Percentiles rank a stretch among this genome's conserved stretches.
phyloP scores from a whole-genome alignment of 2,113 vertebrate species.

The Daphoenositta chrysoptera region DNA sequence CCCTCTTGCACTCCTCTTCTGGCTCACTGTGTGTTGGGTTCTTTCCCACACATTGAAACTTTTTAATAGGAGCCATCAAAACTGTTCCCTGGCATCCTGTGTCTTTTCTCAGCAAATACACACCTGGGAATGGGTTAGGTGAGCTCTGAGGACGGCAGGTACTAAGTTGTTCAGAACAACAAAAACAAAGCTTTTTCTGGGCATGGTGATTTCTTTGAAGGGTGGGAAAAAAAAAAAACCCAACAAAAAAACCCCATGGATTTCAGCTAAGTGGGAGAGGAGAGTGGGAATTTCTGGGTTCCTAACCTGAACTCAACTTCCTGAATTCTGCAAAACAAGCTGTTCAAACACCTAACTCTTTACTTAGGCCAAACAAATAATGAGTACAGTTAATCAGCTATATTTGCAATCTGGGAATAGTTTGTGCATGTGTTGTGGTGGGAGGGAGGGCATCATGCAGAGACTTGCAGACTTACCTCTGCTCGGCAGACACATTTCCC shows the following conservation, averaged over 20 bases:
- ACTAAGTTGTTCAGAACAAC: not conserved
- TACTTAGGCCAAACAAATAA: not conserved
- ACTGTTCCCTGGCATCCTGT: not conserved
- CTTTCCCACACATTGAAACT: not conserved
- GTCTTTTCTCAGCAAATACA: not conserved
- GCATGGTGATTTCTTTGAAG: not conserved
- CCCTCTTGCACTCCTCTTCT: not conserved
- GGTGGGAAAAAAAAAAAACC: accelerated
- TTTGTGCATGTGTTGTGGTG: not conserved
- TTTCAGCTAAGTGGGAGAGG: not conserved
- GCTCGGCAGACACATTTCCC: not conserved
- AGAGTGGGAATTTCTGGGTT: not conserved
- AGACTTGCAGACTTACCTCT: not conserved
- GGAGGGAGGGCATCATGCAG: not conserved
- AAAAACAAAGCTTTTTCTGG: not conserved
- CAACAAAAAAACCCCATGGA: too few relatives aligned
- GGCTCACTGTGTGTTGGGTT: accelerated
- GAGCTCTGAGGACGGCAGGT: not conserved
- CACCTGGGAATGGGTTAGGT: not conserved
- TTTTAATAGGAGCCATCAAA: not conserved
- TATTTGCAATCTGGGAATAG: not conserved
- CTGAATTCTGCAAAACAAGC: not conserved
- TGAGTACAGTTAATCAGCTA: not conserved
- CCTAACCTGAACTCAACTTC: not conserved
- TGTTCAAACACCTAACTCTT: not conserved